Evolutionary conservation across 2,888 invertebrate genomes (phyloP).

Genomic region (Machimus rusticus): DNA sequence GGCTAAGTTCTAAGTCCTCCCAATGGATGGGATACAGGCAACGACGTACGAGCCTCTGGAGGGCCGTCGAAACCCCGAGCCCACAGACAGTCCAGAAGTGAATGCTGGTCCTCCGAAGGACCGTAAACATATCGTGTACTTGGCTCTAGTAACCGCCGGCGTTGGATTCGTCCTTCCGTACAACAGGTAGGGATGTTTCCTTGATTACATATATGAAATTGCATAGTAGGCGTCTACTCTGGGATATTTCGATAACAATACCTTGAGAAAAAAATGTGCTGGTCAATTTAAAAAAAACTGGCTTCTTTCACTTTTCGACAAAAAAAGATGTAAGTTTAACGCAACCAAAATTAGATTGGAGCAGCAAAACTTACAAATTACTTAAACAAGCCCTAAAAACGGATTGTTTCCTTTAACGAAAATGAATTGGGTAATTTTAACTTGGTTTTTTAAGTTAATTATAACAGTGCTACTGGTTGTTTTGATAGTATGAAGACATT

Average conservation of each 20-base stretch:
- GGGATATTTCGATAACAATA: background rate
- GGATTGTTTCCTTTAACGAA: too few relatives aligned
- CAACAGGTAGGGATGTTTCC: conserved; percentile 73
- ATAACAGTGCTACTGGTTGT: too few relatives aligned
- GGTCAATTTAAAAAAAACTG: too few relatives aligned
- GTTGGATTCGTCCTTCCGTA: conserved; percentile 90
- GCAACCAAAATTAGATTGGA: too few relatives aligned
- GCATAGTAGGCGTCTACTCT: background rate
- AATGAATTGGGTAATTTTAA: too few relatives aligned
- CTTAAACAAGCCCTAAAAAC: too few relatives aligned
- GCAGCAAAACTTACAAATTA: too few relatives aligned
- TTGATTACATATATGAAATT: background rate
- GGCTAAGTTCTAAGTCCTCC: background rate
- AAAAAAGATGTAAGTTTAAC: too few relatives aligned
- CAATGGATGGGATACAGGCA: conserved; percentile 58
- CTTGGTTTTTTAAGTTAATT: too few relatives aligned
- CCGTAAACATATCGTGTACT: conserved; percentile 60
- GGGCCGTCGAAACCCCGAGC: conserved; percentile 57
- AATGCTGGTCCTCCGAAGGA: conserved; percentile 61
- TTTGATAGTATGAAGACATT: too few relatives aligned
- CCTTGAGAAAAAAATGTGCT: too few relatives aligned
- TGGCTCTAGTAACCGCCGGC: conserved; percentile 78
- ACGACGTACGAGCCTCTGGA: conserved; percentile 61
- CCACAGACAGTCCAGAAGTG: conserved; percentile 61
- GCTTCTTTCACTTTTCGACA: too few relatives aligned